Percentiles rank a stretch among this genome's conserved stretches.
These are phyloP conservation scores for Cryptotermes secundus DNA, from an alignment of 1,140 invertebrate species.

Conservation along the genomic window DNA sequence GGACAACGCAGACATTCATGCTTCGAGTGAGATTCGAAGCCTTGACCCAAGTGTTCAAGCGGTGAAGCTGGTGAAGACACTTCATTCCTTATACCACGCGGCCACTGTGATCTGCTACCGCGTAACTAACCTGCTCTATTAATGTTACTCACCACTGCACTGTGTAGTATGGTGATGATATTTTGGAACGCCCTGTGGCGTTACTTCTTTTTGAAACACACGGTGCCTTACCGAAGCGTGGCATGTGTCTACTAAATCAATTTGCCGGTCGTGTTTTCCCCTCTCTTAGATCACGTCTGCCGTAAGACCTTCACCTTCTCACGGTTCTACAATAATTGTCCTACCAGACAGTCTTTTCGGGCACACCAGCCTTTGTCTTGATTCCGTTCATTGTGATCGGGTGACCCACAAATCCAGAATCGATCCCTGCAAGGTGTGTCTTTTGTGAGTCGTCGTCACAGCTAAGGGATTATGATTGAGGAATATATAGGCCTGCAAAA, in stretches of 20 bases:
- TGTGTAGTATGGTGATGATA: no score
- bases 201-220: not conserved
- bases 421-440: not conserved
- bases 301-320: slow-evolving; percentile 6
- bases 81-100: no score
- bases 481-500: no score
- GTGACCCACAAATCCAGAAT: slow-evolving; percentile 14
- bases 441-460: not conserved
- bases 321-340: not conserved
- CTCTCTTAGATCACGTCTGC: not conserved
- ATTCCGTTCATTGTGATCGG: not conserved
- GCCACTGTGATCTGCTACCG: no score
- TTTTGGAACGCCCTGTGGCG: no score
- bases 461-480: no score
- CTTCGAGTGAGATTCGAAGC: no score
- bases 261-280: not conserved
- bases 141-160: no score
- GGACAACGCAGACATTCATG: no score
- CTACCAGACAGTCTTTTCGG: not conserved
- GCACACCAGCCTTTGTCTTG: not conserved
- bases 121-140: no score
- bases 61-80: no score
- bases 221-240: not conserved
- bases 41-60: no score
- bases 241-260: not conserved